Base-by-base conservation (phyloP, 1,140 invertebrate genomes). In the Eumaeus atala region DNA sequence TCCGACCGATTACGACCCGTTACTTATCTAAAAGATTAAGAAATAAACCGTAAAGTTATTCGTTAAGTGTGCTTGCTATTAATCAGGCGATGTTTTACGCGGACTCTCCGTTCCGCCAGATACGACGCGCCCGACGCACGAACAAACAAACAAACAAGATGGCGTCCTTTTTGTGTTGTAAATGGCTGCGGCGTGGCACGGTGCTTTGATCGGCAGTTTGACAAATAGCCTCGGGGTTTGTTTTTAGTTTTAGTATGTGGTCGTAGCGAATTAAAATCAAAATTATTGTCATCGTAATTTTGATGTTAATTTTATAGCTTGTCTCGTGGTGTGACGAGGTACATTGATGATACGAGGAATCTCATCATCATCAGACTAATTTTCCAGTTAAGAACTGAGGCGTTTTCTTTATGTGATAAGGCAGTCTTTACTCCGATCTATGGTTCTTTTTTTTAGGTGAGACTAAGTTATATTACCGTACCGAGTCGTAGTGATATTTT, bases 141-240 rank as follows among this genome's bases (percentile, higher is more conserved):
- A 60, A 51, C 70, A 64, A 61, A 64, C 65, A 69, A 67, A 70
- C 59, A 62, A 71, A 66, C 65, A 76, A 77, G 58, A 75, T 72
- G 67, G 70, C 64, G 52, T 28, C 21, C 21, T 28, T 28, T 28
- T 40, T 12, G 42, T 52, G 53, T 65, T 67, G 65, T 70, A 71
- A 72, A 74, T 75, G 69, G 70, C 71, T 58, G 53, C 55, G 66
- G 64, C 63, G 69, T 64, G 58, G 63, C 62, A 49, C 47, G 57
- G 59, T 52, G 38, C 33, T 35, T 36, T 5, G 38, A 40, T 50
- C 51, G 50, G 48, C 55, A 34, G 48, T 21, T 57, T 57, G 55
- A 57, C 51, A 51, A 44, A 57, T 57, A 44, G 40, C 38, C 38
- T 11, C 6, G n/a, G n/a, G 6, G 21, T 28, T 28, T 6, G 28